Evolutionary conservation across 2,888 invertebrate genomes (phyloP).

Genomic region (Caenorhabditis wallacei): DNA sequence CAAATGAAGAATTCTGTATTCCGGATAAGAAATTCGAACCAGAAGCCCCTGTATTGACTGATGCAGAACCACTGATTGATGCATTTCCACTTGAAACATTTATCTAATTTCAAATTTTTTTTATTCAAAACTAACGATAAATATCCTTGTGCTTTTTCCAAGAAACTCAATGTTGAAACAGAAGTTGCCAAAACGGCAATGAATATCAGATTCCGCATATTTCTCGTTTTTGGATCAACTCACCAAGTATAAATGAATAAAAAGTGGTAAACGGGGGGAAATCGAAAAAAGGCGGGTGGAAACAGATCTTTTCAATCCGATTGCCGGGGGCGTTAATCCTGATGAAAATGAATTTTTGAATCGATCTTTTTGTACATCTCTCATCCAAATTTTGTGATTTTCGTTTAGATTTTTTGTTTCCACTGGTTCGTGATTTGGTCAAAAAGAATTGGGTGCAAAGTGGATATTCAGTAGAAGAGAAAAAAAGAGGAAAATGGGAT

Average conservation of each 20-base stretch:
- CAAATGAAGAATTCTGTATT: constrained; percentile 57
- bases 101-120: neutral
- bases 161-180: constrained; percentile 32
- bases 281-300: constrained; percentile 13
- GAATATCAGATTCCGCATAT: constrained; percentile 43
- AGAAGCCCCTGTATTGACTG: neutral
- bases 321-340: constrained; percentile 52
- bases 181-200: constrained; percentile 34
- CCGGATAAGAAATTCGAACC: constrained; percentile 21
- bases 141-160: constrained; percentile 47
- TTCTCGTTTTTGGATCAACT: neutral
- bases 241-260: constrained; percentile 31
- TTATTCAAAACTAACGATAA: constrained; percentile 24
- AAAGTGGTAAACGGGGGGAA: constrained; percentile 26
- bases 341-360: constrained; percentile 34
- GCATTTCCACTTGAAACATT: constrained; percentile 15
- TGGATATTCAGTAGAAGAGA: neutral
- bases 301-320: constrained; percentile 28
- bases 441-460: constrained; percentile 35
- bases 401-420: neutral
- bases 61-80: constrained; percentile 5
- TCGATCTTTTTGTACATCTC: constrained; percentile 11
- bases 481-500: neutral
- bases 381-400: constrained; percentile 34
- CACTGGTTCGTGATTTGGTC: constrained; percentile 35